phyloP scores from a whole-genome alignment of 1,140 invertebrate genomes.

The Octopus bimaculoides region DNA sequence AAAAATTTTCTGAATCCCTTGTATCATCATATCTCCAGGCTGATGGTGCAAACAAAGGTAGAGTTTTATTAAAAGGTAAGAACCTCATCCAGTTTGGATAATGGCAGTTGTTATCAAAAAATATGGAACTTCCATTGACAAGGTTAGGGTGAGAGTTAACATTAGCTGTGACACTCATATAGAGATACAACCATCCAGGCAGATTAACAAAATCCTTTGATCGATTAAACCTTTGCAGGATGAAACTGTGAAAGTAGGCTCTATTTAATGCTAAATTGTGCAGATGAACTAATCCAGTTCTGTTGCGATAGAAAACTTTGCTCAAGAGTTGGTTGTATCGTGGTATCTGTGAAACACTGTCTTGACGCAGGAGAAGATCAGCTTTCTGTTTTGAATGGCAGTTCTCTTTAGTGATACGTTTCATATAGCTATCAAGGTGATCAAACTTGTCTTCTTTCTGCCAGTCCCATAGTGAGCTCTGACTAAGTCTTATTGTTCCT shows the following conservation, averaged over 20 bases:
- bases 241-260: conserved; percentile 89
- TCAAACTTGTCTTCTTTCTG: conserved; percentile 78
- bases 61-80: conserved; percentile 95
- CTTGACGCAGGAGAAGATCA: conserved; percentile 74
- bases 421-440: conserved; percentile 76
- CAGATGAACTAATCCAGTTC: conserved; percentile 87
- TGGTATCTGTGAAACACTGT: conserved; percentile 86
- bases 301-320: conserved; percentile 86
- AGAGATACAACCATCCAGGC: conserved; percentile 98
- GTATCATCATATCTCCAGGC: conserved; percentile 65
- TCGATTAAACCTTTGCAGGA: conserved; percentile 69
- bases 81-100: conserved; percentile 77
- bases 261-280: conserved; percentile 94
- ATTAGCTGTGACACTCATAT: conserved; percentile 89
- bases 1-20: conserved; percentile 48
- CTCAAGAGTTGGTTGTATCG: conserved; percentile 89
- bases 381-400: conserved; percentile 82
- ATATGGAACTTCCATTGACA: conserved; percentile 89
- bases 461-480: conserved; percentile 27
- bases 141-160: conserved; percentile 82
- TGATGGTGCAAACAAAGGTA: conserved; percentile 90
- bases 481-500: too few relatives aligned
- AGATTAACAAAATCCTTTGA: conserved; percentile 69
- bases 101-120: conserved; percentile 89
- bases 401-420: conserved; percentile 76